Evolutionary conservation across 1,140 invertebrate genomes (phyloP).

Genomic region (Hycleus phaleratus): DNA sequence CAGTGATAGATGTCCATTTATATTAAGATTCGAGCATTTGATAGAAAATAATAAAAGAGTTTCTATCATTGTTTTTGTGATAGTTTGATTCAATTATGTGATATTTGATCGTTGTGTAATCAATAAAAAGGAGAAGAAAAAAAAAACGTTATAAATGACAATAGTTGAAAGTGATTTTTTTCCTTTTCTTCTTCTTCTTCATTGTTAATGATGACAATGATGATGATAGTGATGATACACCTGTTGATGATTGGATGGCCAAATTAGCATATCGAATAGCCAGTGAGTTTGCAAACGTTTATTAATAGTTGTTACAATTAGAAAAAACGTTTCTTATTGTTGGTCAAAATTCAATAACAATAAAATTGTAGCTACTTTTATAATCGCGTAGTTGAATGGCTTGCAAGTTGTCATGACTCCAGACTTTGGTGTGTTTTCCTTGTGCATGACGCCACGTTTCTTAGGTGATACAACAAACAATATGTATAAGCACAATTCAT

Average conservation of each 20-base stretch:
- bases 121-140: slow-evolving; percentile 3
- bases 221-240: slow-evolving; percentile 8
- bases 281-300: slow-evolving; percentile 17
- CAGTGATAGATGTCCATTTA: slow-evolving; percentile 18
- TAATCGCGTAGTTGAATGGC: slow-evolving; percentile 7
- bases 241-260: slow-evolving; percentile 10
- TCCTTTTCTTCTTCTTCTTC: too few relatives aligned
- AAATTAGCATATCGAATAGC: slow-evolving; percentile 24
- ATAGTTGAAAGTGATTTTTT: slow-evolving; percentile 17
- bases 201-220: too few relatives aligned
- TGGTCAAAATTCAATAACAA: background rate
- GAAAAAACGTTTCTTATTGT: too few relatives aligned
- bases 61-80: slow-evolving; percentile 12
- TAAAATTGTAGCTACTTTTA: slow-evolving; percentile 24
- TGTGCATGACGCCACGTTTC: slow-evolving; percentile 29
- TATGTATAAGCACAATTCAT: slow-evolving; percentile 30
- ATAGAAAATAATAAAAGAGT: slow-evolving; percentile 8
- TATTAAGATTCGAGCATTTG: slow-evolving; percentile 13
- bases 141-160: slow-evolving; percentile 6
- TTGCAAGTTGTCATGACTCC: slow-evolving; percentile 35
- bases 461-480: slow-evolving; percentile 32
- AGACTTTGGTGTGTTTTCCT: slow-evolving; percentile 33
- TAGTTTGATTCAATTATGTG: slow-evolving; percentile 6
- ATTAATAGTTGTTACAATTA: background rate
- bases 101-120: slow-evolving; percentile 8